Percentiles rank a stretch among this genome's conserved stretches.
Evolutionary conservation across 2,888 invertebrate species (phyloP).

Genomic region (Drosophila mayaguana): DNA sequence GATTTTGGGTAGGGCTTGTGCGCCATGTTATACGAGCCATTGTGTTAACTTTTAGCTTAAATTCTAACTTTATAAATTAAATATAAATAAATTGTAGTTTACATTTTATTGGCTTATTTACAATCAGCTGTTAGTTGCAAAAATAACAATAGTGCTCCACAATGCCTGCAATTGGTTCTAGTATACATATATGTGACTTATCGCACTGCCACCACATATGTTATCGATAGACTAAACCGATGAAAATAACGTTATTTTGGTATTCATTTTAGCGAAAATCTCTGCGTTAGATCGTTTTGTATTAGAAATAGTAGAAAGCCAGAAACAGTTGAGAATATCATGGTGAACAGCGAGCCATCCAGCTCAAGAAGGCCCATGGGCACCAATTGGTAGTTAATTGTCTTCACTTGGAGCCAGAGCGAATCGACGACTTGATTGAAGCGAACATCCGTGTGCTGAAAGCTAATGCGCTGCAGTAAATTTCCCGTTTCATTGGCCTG

Average conservation of each 20-base stretch:
- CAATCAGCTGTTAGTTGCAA: constrained; percentile 32
- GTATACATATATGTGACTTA: neutral
- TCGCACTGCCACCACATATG: neutral
- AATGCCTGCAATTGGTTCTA: neutral
- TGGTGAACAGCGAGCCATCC: constrained; percentile 72
- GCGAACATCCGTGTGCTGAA: constrained; percentile 76
- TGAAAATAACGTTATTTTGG: constrained; percentile 6
- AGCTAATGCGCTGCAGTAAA: constrained; percentile 70
- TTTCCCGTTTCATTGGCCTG: constrained; percentile 75
- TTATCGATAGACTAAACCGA: constrained; percentile 11
- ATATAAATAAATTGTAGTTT: neutral
- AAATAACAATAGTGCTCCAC: constrained; percentile 12
- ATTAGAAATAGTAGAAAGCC: constrained; percentile 83
- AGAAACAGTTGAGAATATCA: constrained; percentile 76
- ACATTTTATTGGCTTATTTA: constrained; percentile 39
- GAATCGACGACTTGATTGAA: constrained; percentile 78
- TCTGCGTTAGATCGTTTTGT: constrained; percentile 81
- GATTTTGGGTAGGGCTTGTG: constrained; percentile 11
- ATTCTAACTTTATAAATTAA: neutral
- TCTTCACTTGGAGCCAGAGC: constrained; percentile 75
- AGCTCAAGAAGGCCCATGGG: constrained; percentile 80
- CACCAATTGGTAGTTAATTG: constrained; percentile 74
- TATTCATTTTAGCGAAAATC: constrained; percentile 76
- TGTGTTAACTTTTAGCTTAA: constrained; percentile 30
- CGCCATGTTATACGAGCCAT: constrained; percentile 61